A percentile compares a stretch with the other conserved stretches of the same genome.
These are phyloP conservation scores for Vulpes lagopus DNA, from an alignment of 2,113 vertebrate genomes.

Conservation along the genomic window DNA sequence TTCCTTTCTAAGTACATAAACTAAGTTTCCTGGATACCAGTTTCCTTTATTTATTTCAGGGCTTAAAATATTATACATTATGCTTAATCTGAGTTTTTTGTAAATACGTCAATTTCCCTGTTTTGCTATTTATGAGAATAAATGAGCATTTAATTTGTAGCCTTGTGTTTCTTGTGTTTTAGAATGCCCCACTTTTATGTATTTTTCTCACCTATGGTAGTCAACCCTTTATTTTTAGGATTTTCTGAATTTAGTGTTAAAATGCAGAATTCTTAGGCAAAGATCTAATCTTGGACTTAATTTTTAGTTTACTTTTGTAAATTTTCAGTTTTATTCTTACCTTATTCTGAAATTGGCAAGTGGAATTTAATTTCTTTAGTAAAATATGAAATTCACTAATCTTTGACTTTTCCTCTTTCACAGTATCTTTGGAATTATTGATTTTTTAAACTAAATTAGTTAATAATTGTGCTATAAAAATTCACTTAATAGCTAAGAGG, in stretches of 20 bases:
- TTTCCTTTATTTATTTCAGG: constrained; percentile 11
- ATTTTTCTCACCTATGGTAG: not conserved
- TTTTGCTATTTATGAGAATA: not conserved
- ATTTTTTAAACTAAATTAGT: constrained; percentile 16
- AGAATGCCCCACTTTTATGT: not conserved
- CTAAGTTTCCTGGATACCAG: constrained; percentile 52
- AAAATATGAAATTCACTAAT: constrained; percentile 37
- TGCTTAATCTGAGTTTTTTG: constrained; percentile 57
- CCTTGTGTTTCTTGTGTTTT: not conserved
- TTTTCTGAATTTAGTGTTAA: constrained; percentile 42
- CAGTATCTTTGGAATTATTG: not conserved
- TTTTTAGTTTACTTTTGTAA: constrained; percentile 51
- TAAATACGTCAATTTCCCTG: constrained; percentile 26
- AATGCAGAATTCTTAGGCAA: not conserved
- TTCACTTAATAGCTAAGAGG: not conserved
- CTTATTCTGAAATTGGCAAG: constrained; percentile 52
- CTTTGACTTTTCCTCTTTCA: not conserved
- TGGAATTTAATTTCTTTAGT: constrained; percentile 50
- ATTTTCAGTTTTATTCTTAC: constrained; percentile 36
- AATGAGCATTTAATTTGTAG: not conserved
- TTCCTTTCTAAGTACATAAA: constrained; percentile 62
- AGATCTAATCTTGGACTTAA: not conserved
- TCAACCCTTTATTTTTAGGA: not conserved
- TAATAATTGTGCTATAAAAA: constrained; percentile 34
- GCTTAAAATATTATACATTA: constrained; percentile 1